These are phyloP conservation scores for Philhelius pedissequus DNA, from an alignment of 2,888 invertebrate genomes.

Conservation along the genomic window DNA sequence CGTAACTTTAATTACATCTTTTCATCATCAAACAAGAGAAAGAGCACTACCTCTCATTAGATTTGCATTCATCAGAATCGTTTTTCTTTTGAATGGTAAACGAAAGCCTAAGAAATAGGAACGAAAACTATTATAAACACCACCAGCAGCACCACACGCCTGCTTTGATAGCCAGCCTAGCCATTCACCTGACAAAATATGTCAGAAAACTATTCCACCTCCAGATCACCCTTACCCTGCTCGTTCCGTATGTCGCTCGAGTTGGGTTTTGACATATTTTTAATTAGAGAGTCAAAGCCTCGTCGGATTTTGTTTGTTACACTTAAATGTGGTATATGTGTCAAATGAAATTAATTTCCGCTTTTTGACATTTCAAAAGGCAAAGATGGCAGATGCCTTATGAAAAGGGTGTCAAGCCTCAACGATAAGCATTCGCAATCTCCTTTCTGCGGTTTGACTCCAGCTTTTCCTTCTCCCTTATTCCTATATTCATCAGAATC, in stretches of 20 bases:
- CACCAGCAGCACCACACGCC: not conserved
- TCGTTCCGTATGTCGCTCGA: not conserved
- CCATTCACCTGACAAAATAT: conserved; percentile 51
- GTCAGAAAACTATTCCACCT: conserved; percentile 49
- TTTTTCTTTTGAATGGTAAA: conserved; percentile 13
- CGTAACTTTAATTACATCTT: conserved; percentile 56
- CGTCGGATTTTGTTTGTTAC: conserved; percentile 62
- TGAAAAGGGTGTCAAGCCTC: conserved; percentile 54
- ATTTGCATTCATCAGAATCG: conserved; percentile 50
- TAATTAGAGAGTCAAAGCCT: conserved; percentile 63
- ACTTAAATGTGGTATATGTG: conserved; percentile 64
- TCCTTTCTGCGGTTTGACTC: conserved; percentile 48
- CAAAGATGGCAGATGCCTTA: conserved; percentile 45
- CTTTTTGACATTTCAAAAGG: conserved; percentile 56
- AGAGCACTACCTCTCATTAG: conserved; percentile 38
- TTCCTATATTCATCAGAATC: not conserved
- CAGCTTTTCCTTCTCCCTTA: not conserved
- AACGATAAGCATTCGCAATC: conserved; percentile 64
- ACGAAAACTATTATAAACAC: not conserved
- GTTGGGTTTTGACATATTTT: conserved; percentile 61
- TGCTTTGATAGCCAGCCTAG: conserved; percentile 10
- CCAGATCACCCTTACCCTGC: not conserved
- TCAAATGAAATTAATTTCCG: conserved; percentile 67
- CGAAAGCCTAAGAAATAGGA: not conserved
- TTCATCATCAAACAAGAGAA: conserved; percentile 26